Evolutionary conservation across 2,888 invertebrate genomes (phyloP).

Genomic region (Bugula neritina): DNA sequence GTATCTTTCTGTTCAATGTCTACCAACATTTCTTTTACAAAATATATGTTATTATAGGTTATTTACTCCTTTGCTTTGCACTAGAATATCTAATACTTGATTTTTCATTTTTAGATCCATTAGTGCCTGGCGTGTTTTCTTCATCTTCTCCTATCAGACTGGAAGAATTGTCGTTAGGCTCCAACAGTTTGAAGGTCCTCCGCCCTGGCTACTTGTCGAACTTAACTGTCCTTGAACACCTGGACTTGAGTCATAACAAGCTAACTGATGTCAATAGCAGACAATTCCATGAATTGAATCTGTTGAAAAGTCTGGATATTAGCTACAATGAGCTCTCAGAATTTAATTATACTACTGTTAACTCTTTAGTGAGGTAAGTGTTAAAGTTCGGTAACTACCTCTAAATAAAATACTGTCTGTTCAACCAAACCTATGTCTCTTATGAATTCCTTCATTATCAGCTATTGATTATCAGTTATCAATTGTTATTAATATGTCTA

Average conservation of each 20-base stretch:
- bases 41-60: no score
- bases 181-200: not conserved
- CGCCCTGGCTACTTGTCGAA: not conserved
- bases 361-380: conserved; percentile 6
- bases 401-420: no score
- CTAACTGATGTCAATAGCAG: not conserved
- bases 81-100: no score
- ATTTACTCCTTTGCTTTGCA: no score
- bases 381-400: no score
- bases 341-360: conserved; percentile 5
- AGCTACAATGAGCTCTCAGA: not conserved
- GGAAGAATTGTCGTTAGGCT: not conserved
- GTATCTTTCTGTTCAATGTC: no score
- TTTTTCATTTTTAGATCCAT: not conserved
- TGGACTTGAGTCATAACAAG: conserved; percentile 2
- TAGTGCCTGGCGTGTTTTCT: not conserved
- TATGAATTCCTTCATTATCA: no score
- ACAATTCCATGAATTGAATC: conserved; percentile 8
- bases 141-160: not conserved
- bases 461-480: no score
- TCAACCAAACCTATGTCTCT: no score
- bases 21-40: no score
- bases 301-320: not conserved
- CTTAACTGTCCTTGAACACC: not conserved
- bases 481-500: no score